Evolutionary conservation across 2,113 vertebrate genomes (phyloP), one percentile per base, ranked within the genome.

Genomic region (Muscicapa adusta): DNA sequence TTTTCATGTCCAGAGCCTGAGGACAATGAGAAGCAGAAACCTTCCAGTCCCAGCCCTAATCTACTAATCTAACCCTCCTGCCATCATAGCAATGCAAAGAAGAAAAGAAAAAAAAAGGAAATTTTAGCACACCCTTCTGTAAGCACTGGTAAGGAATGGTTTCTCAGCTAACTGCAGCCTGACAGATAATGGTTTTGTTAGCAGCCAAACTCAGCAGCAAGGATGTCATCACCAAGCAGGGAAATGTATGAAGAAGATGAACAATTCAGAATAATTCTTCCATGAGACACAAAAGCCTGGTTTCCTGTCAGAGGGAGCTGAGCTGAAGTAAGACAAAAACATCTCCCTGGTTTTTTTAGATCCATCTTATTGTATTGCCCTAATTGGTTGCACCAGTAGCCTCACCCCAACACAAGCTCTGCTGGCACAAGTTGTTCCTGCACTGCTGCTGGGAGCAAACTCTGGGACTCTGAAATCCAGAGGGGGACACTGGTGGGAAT

Each of bases 151-250:
- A 45, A 63, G 12, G 26, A 68, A 74, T 79, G 63, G 54, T 31
- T 85, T 76, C 74, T 51, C 75, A 90, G 85, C 67, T 77, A 66
- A 71, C 12, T 80, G 88, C 88, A 94, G 82, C 78, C 94, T 5
- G 1, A 67, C 82, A 93, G 89, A 91, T 90, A 94, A 94, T 94
- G 77, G 77, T 71, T 93, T 94, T 94, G 88, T 88, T 77, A 95
- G 91, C 91, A 93, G 88, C 78, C 3, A 19, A 88, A 79, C 74
- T 82, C 78, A 70, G 33, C 78, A 76, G 90, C 2, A 2, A 80
- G 56, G 24, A 53, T 91, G 87, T 94, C 95, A 93, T 60, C 91
- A 91, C 85, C 63, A 42, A 43, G 90, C 45, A 67, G 82, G 71
- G 72, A 60, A 80, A 80, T 26, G 63, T 29, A 90, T 19, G 75